These are phyloP conservation scores for Nephotettix cincticeps DNA, from an alignment of 1,140 invertebrate genomes.

Conservation along the genomic window DNA sequence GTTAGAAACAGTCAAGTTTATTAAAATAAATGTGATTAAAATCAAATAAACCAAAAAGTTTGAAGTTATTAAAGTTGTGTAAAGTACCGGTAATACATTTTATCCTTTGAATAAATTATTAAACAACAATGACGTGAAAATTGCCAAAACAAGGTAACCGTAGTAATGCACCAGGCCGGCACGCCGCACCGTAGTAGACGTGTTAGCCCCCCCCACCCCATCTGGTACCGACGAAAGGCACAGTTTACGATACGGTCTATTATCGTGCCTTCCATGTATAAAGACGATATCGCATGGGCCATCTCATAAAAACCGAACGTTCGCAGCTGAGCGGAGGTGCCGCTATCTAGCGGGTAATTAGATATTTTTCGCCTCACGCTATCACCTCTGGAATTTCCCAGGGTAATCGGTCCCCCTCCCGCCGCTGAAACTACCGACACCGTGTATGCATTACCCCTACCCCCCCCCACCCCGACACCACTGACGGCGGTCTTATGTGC, in stretches of 20 bases:
- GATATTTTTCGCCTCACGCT: constrained; percentile 14
- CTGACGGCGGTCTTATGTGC: neutral
- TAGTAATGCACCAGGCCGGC: too few relatives aligned
- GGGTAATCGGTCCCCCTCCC: constrained; percentile 1
- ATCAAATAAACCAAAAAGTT: too few relatives aligned
- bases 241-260: constrained; percentile 6
- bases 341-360: neutral
- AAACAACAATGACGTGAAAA: too few relatives aligned
- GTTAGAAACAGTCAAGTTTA: too few relatives aligned
- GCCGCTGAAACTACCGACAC: neutral
- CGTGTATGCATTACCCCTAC: neutral
- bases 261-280: constrained; percentile 6
- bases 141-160: too few relatives aligned
- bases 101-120: too few relatives aligned
- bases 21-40: too few relatives aligned
- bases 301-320: neutral
- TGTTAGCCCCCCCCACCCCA: too few relatives aligned
- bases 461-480: neutral
- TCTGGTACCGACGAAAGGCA: neutral
- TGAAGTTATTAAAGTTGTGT: too few relatives aligned
- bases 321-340: too few relatives aligned
- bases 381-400: constrained; percentile 13
- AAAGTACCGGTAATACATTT: too few relatives aligned
- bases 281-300: constrained; percentile 3
- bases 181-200: too few relatives aligned